Evolutionary conservation across 2,888 invertebrate genomes (phyloP).

Genomic region (Diachrysia chrysitis): DNA sequence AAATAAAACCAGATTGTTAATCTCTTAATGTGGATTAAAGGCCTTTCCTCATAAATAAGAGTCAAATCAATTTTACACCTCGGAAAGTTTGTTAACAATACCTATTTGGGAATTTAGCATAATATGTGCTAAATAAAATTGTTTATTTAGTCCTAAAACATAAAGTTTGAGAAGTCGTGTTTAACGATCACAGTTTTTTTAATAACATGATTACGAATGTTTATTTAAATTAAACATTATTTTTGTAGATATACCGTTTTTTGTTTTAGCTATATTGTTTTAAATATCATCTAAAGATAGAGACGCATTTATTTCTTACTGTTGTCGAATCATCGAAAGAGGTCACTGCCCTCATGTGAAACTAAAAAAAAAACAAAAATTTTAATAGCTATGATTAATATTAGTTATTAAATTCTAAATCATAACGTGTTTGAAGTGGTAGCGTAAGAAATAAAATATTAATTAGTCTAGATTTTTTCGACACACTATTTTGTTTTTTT

Average conservation of each 20-base stretch:
- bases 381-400: slow-evolving; percentile 42
- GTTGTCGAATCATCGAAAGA: neutral
- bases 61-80: too few relatives aligned
- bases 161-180: too few relatives aligned
- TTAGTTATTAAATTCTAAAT: slow-evolving; percentile 36
- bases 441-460: slow-evolving; percentile 40
- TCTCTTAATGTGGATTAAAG: too few relatives aligned
- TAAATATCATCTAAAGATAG: neutral
- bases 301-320: neutral
- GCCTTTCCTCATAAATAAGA: too few relatives aligned
- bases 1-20: too few relatives aligned
- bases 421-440: slow-evolving; percentile 34
- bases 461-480: slow-evolving; percentile 37
- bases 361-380: slow-evolving; percentile 22
- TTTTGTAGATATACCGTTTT: neutral
- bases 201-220: too few relatives aligned
- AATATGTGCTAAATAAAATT: too few relatives aligned
- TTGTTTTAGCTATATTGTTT: neutral
- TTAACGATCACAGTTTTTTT: too few relatives aligned
- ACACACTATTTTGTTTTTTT: slow-evolving; percentile 1
- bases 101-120: too few relatives aligned
- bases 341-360: slow-evolving; percentile 23
- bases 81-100: too few relatives aligned
- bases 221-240: neutral
- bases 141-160: too few relatives aligned